Evolutionary conservation across 2,113 vertebrate genomes (phyloP), one percentile per base, ranked within the genome.

Genomic region (Mormyrus iriodes): DNA sequence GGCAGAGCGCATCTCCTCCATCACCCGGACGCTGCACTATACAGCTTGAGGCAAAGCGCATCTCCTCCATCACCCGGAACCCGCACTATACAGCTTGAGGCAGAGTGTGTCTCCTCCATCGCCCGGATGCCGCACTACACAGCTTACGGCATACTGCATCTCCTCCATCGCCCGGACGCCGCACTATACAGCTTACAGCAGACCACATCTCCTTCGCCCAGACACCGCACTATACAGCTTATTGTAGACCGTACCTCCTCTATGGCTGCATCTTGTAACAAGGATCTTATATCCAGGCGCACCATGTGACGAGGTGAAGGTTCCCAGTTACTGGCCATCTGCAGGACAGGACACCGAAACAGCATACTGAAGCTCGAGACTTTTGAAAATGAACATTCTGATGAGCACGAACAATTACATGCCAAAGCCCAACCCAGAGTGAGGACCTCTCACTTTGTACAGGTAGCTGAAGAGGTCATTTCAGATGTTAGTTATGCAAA

Each of bases 261-360:
- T 1, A 99, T 99, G 86, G 98, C 98, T 91, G 98, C 98, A 94
- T 99, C 98, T 90, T 99, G 98, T 58, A 99, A 94, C n/a, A 99
- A 93, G 35, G 98, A 99, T 76, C 98, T 96, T 90, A 99, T 97
- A 90, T 99, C 98, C 91, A 99, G 93, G 15, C 98, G 97, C 92
- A 98, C 97, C 98, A 99, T 99, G 82, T 99, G 98, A 88, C 97
- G 97, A 76, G 98, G 98, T 24, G 98, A 97, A 73, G 96, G 90
- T 93, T 99, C 98, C 98, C 98, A 99, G 94, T 97, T 96, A 91
- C 96, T 96, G 85, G 97, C 97, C 96, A 99, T 98, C 98, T 99
- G 94, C 92, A 89, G 51, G 31, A 79, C 61, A 8, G 51, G 31
- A 79, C 61, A 8, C 52, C 19, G 58, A 15, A 55, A 42, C 15